These are phyloP conservation scores for Choristoneura fumiferana DNA, from an alignment of 1,140 invertebrate species.

Conservation along the genomic window DNA sequence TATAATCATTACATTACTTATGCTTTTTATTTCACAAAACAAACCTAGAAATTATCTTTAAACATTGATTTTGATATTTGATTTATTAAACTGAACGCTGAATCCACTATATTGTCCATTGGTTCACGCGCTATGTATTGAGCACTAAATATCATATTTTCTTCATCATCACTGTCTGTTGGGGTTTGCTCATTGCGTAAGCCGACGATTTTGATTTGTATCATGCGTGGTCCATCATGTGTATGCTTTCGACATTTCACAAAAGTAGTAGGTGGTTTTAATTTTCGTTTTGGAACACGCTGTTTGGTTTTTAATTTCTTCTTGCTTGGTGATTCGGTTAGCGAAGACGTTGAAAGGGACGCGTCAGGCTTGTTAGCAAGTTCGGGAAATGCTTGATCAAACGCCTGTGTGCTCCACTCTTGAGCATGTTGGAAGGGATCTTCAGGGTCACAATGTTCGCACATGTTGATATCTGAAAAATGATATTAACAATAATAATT, in stretches of 20 bases:
- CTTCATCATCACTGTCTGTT: not conserved
- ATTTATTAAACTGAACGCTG: conserved; percentile 4
- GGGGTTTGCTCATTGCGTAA: not conserved
- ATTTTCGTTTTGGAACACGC: too few species aligned
- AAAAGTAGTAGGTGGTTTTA: not conserved
- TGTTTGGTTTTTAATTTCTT: too few species aligned
- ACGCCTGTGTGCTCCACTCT: not conserved
- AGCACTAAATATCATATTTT: not conserved
- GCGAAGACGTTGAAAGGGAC: not conserved
- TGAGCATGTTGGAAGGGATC: not conserved
- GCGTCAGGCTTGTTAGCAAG: not conserved
- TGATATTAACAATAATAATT: not conserved
- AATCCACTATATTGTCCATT: not conserved
- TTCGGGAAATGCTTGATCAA: not conserved
- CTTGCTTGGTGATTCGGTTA: not conserved
- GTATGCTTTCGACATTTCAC: not conserved
- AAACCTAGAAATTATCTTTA: not conserved
- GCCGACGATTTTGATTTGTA: not conserved
- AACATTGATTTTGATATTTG: not conserved
- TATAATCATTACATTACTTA: too few species aligned
- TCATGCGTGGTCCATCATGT: not conserved
- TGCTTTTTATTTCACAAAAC: too few species aligned
- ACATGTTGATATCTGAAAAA: not conserved
- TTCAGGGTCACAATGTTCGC: not conserved
- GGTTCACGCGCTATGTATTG: conserved; percentile 1